These are phyloP conservation scores for Sylvicola cinctus DNA, from an alignment of 2,888 invertebrate species.

Conservation along the genomic window DNA sequence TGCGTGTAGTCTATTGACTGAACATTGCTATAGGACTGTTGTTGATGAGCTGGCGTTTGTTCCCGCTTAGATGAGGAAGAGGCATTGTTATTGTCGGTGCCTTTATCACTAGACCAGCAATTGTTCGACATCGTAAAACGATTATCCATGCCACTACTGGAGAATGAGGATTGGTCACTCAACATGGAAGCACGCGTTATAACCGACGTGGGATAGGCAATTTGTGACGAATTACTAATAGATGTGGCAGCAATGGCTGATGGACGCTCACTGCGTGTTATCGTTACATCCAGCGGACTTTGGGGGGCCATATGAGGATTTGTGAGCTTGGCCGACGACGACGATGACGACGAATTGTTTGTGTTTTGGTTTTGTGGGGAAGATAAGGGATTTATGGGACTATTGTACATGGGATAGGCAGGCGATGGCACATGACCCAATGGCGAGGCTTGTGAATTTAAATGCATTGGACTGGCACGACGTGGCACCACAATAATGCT, in stretches of 20 bases:
- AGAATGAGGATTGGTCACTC: no score
- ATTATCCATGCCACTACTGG: no score
- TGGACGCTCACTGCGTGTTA: constrained; percentile 35
- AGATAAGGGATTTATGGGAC: constrained; percentile 56
- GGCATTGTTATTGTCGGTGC: no score
- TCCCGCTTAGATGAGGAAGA: no score
- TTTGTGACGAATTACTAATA: constrained; percentile 25
- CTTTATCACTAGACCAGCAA: no score
- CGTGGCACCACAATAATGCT: constrained; percentile 43
- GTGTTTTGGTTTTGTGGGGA: constrained; percentile 44
- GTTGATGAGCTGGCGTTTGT: no score
- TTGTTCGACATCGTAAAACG: no score
- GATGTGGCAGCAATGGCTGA: constrained; percentile 29
- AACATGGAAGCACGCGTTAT: constrained; percentile 50
- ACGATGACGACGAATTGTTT: constrained; percentile 1
- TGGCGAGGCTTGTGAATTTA: constrained; percentile 51
- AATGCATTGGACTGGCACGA: constrained; percentile 44
- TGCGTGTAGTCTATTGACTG: no score
- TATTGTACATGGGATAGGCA: constrained; percentile 68
- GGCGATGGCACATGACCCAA: constrained; percentile 56
- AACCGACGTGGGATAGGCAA: constrained; percentile 57
- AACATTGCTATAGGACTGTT: no score
- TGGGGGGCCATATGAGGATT: constrained; percentile 32
- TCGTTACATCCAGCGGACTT: constrained; percentile 48
- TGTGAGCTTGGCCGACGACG: constrained; percentile 4